Conservation (phyloP, 2,797 vertebrate species). For the Hippocampus kuda region DNA sequence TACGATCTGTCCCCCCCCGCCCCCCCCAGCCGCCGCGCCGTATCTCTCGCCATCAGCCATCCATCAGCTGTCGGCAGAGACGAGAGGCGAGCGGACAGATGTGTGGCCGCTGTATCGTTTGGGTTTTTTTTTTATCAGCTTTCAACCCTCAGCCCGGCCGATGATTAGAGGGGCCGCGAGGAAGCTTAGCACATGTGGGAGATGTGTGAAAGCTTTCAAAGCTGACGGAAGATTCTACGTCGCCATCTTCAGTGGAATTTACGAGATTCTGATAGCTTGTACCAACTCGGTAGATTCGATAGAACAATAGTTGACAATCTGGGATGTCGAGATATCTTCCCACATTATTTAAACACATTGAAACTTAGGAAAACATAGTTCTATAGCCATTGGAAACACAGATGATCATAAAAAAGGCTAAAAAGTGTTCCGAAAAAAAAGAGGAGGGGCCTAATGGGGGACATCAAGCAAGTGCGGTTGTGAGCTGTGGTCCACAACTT, state of each 20-base stretch:
- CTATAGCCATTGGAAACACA: too few relatives aligned
- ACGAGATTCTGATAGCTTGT: background rate
- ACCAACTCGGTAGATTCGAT: background rate
- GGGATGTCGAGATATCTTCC: too few relatives aligned
- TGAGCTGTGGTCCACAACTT: too few relatives aligned
- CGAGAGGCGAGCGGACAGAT: constrained; percentile 47
- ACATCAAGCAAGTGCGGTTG: too few relatives aligned
- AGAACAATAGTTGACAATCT: too few relatives aligned
- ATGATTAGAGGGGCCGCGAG: constrained; percentile 50
- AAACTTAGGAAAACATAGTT: too few relatives aligned
- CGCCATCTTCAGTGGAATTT: constrained; percentile 20
- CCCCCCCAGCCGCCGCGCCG: background rate
- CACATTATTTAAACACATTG: too few relatives aligned
- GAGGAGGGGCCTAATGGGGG: too few relatives aligned
- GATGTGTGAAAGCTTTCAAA: constrained; percentile 49
- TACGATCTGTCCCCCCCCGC: background rate
- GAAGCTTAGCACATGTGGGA: constrained; percentile 55
- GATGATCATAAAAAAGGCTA: too few relatives aligned
- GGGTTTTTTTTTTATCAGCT: constrained; percentile 38
- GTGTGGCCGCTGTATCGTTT: constrained; percentile 44
- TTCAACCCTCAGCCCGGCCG: constrained; percentile 20
- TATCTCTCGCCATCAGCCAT: constrained; percentile 35
- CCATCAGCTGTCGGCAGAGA: constrained; percentile 35
- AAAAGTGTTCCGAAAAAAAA: too few relatives aligned
- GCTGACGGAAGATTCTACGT: constrained; percentile 13